Percentiles rank a stretch among this genome's conserved stretches.
Evolutionary conservation across 2,797 vertebrate genomes (phyloP).

Genomic region (Sebastes umbrosus): DNA sequence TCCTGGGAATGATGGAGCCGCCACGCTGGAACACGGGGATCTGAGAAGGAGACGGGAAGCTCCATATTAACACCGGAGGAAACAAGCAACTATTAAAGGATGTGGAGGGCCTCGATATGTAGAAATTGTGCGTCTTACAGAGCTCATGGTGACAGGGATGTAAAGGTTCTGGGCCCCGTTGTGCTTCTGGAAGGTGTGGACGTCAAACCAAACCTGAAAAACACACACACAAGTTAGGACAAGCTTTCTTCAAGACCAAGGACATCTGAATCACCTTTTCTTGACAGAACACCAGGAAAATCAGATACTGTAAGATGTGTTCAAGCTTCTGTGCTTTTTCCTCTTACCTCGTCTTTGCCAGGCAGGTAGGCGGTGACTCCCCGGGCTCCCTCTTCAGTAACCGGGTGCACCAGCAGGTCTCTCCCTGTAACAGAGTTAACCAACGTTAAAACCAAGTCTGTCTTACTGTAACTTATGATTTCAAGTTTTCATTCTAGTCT

Average conservation of each 20-base stretch:
- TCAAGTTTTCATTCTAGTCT: neutral
- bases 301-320: neutral
- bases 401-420: slow-evolving; percentile 89
- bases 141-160: slow-evolving; percentile 88
- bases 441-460: neutral
- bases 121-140: slow-evolving; percentile 77
- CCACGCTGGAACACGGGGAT: slow-evolving; percentile 92
- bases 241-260: neutral
- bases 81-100: neutral
- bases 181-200: slow-evolving; percentile 88
- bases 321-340: neutral
- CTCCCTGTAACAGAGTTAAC: slow-evolving; percentile 76
- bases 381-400: slow-evolving; percentile 87
- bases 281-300: neutral
- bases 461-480: neutral
- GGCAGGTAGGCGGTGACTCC: slow-evolving; percentile 91
- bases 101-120: neutral
- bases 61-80: neutral
- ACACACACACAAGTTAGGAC: neutral
- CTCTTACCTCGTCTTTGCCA: slow-evolving; percentile 86
- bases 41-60: slow-evolving; percentile 62
- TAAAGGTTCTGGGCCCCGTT: slow-evolving; percentile 88
- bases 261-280: neutral
- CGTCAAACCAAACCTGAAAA: slow-evolving; percentile 90
- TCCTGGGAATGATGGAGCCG: slow-evolving; percentile 89